Conservation (phyloP, 2,113 vertebrate genomes). For the Oreocharis arfaki region DNA sequence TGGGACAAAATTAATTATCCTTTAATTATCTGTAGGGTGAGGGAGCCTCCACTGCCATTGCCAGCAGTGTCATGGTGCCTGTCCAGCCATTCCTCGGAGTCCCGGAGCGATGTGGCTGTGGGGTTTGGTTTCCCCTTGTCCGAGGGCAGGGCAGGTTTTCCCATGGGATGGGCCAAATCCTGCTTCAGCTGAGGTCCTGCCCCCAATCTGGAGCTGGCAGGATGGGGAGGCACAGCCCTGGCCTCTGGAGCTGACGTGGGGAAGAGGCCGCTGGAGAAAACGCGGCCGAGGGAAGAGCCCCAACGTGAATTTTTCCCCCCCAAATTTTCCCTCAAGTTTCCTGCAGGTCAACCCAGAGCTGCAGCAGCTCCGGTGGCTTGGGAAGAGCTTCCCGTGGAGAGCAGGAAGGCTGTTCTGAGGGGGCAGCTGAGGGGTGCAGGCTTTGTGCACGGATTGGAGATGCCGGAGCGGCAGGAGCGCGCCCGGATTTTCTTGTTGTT, state of each 20-base stretch:
- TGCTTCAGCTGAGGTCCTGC: neutral
- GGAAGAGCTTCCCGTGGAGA: neutral
- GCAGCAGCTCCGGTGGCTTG: neutral
- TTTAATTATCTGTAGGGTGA: neutral
- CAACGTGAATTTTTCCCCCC: accelerated
- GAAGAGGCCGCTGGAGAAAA: neutral
- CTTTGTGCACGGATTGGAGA: accelerated
- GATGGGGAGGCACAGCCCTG: accelerated
- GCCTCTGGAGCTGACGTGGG: accelerated
- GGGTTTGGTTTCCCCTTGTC: neutral
- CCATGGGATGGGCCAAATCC: neutral
- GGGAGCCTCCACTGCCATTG: neutral
- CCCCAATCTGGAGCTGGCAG: neutral
- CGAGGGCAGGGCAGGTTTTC: neutral
- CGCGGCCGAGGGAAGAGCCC: neutral
- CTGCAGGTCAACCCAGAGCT: neutral
- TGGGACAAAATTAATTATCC: neutral
- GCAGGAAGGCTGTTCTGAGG: neutral
- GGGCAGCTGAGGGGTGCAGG: accelerated
- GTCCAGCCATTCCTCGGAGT: neutral
- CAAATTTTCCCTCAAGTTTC: neutral
- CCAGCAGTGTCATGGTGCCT: neutral
- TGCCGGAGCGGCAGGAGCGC: accelerated
- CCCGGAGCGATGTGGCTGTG: neutral
- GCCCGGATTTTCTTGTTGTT: slow-evolving; percentile 27